Conservation (phyloP, 2,888 invertebrate genomes). For the Nephrotoma appendiculata region DNA sequence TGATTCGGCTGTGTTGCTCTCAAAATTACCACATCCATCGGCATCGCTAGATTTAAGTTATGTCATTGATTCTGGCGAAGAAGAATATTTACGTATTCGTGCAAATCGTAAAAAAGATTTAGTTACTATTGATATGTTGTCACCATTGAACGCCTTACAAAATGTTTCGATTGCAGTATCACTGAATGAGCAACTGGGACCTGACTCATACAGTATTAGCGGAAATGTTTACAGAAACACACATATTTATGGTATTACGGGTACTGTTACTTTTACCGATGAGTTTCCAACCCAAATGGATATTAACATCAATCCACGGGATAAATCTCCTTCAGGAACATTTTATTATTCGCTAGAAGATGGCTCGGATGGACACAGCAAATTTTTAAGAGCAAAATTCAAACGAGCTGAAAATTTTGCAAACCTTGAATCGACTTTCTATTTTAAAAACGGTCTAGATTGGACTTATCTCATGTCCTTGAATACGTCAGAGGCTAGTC, state of each 20-base stretch:
- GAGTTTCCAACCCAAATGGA: slow-evolving; percentile 24
- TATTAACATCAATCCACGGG: slow-evolving; percentile 31
- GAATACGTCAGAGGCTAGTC: slow-evolving; percentile 25
- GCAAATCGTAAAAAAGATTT: slow-evolving; percentile 22
- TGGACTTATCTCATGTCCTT: slow-evolving; percentile 32
- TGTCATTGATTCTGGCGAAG: slow-evolving; percentile 12
- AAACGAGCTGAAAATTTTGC: slow-evolving; percentile 33
- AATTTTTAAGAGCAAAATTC: slow-evolving; percentile 25
- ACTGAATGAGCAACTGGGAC: slow-evolving; percentile 14
- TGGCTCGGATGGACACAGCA: slow-evolving; percentile 18
- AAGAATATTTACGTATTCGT: slow-evolving; percentile 23
- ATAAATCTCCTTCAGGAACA: slow-evolving; percentile 28
- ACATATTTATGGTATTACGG: slow-evolving; percentile 30
- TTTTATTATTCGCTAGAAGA: slow-evolving; percentile 25
- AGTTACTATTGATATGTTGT: slow-evolving; percentile 27
- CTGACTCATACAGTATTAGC: slow-evolving; percentile 23
- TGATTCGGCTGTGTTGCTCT: slow-evolving; percentile 22
- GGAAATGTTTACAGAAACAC: slow-evolving; percentile 33
- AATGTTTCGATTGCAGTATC: slow-evolving; percentile 30
- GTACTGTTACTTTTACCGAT: slow-evolving; percentile 28
- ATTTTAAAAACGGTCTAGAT: slow-evolving; percentile 25
- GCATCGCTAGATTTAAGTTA: slow-evolving; percentile 23
- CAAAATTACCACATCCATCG: slow-evolving; percentile 20
- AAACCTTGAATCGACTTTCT: slow-evolving; percentile 29
- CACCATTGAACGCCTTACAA: slow-evolving; percentile 23